Percentiles rank a stretch among this genome's conserved stretches.
Evolutionary conservation across 1,140 invertebrate genomes (phyloP).

Genomic region (Lepidostoma basale): DNA sequence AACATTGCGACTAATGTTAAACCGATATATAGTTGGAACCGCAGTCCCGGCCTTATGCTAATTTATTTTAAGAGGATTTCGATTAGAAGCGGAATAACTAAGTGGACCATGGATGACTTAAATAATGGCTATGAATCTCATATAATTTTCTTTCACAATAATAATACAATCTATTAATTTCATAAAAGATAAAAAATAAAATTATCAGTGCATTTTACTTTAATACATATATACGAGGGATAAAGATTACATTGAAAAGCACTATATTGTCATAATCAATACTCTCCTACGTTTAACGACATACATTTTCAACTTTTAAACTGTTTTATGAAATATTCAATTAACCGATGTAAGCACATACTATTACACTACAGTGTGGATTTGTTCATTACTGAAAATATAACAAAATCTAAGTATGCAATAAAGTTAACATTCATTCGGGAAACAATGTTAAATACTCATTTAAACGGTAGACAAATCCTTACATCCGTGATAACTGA

Average conservation of each 20-base stretch:
- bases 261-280: conserved; percentile 26
- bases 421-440: no score
- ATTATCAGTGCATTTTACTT: conserved; percentile 21
- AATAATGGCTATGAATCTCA: conserved; percentile 33
- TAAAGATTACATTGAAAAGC: conserved; percentile 5
- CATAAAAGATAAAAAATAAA: conserved; percentile 26
- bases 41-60: neutral
- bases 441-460: no score
- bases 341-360: no score
- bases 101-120: conserved; percentile 23
- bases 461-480: no score
- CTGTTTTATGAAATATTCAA: no score
- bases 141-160: conserved; percentile 7
- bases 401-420: no score
- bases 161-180: conserved; percentile 2
- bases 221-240: conserved; percentile 23
- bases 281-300: conserved; percentile 7
- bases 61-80: neutral
- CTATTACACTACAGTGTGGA: no score
- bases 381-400: no score
- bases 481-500: no score
- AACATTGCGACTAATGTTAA: conserved; percentile 4
- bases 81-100: neutral
- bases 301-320: no score
- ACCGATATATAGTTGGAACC: neutral